Evolutionary conservation across 2,888 invertebrate species (phyloP).

Genomic region (Callimorpha dominula): DNA sequence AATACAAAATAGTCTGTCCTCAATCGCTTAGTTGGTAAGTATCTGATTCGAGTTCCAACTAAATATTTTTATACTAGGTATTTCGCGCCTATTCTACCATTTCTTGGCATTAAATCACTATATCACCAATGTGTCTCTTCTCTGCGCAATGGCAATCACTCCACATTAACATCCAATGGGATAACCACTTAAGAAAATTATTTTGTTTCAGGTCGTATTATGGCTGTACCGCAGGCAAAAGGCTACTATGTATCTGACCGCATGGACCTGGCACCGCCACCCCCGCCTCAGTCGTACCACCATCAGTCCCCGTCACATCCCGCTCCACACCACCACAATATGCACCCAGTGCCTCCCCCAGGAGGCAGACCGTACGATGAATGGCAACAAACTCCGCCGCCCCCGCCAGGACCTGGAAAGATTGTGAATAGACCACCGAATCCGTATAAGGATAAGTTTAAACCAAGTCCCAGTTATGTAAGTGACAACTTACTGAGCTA

Average conservation of each 20-base stretch:
- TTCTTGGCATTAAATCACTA: background rate
- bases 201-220: slow-evolving; percentile 70
- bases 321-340: slow-evolving; percentile 24
- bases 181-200: background rate
- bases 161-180: background rate
- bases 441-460: slow-evolving; percentile 77
- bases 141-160: background rate
- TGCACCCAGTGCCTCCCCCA: slow-evolving; percentile 31
- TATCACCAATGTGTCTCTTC: background rate
- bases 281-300: slow-evolving; percentile 56
- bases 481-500: slow-evolving; percentile 43
- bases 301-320: slow-evolving; percentile 22
- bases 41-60: background rate
- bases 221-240: slow-evolving; percentile 74
- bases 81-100: too few species aligned
- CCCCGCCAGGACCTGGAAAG: slow-evolving; percentile 70
- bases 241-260: slow-evolving; percentile 82
- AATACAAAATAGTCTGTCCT: too few species aligned
- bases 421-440: slow-evolving; percentile 80
- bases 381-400: slow-evolving; percentile 73
- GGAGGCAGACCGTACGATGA: slow-evolving; percentile 70
- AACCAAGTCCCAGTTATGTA: slow-evolving; percentile 70
- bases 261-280: slow-evolving; percentile 59
- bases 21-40: background rate
- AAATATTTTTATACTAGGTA: background rate